These are phyloP conservation scores for Trachelus iudaicus DNA, from an alignment of 2,888 invertebrate genomes.

Conservation along the genomic window DNA sequence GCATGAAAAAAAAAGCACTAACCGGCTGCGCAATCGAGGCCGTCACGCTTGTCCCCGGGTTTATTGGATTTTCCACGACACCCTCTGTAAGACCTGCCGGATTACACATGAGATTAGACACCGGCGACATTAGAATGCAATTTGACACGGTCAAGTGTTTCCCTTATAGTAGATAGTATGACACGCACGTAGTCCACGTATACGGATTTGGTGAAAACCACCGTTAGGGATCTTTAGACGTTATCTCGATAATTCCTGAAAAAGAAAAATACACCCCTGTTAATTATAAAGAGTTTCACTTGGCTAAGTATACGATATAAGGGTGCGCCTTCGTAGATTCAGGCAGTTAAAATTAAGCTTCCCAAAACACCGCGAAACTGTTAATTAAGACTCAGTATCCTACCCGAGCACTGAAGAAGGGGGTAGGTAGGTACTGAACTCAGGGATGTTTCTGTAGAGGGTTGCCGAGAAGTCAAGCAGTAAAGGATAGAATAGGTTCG, in stretches of 20 bases:
- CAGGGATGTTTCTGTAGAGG: not conserved
- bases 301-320: not conserved
- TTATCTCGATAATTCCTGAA: not conserved
- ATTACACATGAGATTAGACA: constrained; percentile 61
- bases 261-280: not conserved
- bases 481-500: constrained; percentile 7
- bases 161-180: not conserved
- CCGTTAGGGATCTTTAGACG: not conserved
- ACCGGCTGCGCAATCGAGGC: constrained; percentile 32
- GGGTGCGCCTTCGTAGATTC: not conserved
- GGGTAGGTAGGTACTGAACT: constrained; percentile 11
- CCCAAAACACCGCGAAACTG: constrained; percentile 63
- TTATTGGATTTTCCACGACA: constrained; percentile 60
- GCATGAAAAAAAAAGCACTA: constrained; percentile 32
- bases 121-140: constrained; percentile 42
- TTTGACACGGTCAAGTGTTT: constrained; percentile 56
- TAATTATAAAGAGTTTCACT: not conserved
- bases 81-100: constrained; percentile 53
- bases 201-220: not conserved
- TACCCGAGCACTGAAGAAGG: constrained; percentile 24
- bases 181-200: not conserved
- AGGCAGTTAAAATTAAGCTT: constrained; percentile 56
- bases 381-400: constrained; percentile 66
- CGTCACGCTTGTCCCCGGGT: constrained; percentile 54
- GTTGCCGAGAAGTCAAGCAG: not conserved